These are phyloP conservation scores for Amphipyra tragopoginis DNA, from an alignment of 2,888 invertebrate species.

Conservation along the genomic window DNA sequence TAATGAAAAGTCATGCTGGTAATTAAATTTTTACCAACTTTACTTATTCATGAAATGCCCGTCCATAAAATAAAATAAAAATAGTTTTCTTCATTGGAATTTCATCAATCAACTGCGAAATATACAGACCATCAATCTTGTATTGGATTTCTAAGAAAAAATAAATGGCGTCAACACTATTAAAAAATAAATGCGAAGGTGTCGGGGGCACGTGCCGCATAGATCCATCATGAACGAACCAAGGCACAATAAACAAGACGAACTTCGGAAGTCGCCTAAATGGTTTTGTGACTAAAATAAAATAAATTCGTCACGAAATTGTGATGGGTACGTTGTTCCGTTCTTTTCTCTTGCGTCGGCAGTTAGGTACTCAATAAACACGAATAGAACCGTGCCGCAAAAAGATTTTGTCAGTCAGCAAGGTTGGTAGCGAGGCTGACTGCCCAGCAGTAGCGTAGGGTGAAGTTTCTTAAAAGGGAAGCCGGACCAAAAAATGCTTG, in stretches of 20 bases:
- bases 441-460: too few relatives aligned
- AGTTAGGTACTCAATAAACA: too few relatives aligned
- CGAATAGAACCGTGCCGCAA: too few relatives aligned
- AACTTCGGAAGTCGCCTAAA: conserved; percentile 2
- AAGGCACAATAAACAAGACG: conserved; percentile 21
- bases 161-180: conserved; percentile 40
- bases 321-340: not conserved
- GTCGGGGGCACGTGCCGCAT: conserved; percentile 45
- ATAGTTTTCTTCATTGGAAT: conserved; percentile 13
- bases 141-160: conserved; percentile 41
- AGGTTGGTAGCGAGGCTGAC: too few relatives aligned
- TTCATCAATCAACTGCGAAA: conserved; percentile 37
- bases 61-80: conserved; percentile 4
- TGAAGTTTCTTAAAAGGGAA: too few relatives aligned
- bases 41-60: too few relatives aligned
- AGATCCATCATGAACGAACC: conserved; percentile 51
- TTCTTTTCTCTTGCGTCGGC: too few relatives aligned
- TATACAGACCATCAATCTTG: conserved; percentile 50
- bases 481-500: too few relatives aligned
- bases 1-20: too few relatives aligned
- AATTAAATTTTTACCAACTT: too few relatives aligned
- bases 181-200: conserved; percentile 45
- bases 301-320: not conserved
- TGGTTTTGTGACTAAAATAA: conserved; percentile 6
- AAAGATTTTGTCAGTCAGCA: too few relatives aligned